phyloP scores from a whole-genome alignment of 2,888 invertebrate species.

The Ichneumon xanthorius region DNA sequence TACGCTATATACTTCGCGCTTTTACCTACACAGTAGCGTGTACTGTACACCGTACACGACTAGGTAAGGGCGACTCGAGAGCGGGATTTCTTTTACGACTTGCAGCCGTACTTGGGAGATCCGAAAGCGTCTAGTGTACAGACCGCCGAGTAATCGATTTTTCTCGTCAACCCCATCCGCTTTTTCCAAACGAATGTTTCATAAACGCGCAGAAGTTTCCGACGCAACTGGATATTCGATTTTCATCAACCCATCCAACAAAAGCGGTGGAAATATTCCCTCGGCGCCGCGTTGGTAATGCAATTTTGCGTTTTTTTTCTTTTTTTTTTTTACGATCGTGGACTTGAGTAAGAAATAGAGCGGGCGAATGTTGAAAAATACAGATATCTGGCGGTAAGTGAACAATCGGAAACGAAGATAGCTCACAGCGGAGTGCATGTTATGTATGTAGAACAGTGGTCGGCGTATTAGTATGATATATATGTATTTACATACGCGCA shows the following conservation, averaged over 20 bases:
- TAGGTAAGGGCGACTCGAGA: background rate
- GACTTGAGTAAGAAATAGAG: background rate
- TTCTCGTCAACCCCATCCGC: background rate
- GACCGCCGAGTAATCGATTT: background rate
- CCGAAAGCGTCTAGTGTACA: conserved; percentile 6
- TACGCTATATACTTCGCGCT: background rate
- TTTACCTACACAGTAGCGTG: background rate
- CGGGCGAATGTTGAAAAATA: conserved; percentile 6
- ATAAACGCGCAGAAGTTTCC: background rate
- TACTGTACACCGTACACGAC: background rate
- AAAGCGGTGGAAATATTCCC: background rate
- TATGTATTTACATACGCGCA: conserved; percentile 4
- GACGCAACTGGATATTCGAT: background rate
- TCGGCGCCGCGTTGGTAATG: background rate
- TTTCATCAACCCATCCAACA: background rate
- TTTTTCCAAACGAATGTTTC: background rate
- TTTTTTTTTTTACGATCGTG: background rate
- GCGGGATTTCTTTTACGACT: conserved; percentile 10
- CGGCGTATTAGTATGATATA: conserved; percentile 5
- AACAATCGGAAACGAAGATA: conserved; percentile 24
- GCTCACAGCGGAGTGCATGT: background rate
- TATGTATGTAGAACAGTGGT: background rate
- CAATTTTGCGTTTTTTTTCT: background rate
- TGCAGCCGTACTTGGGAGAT: conserved; percentile 5
- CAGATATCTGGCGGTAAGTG: conserved; percentile 30